phyloP scores from a whole-genome alignment of 1,140 invertebrate genomes.

The Galleria mellonella region DNA sequence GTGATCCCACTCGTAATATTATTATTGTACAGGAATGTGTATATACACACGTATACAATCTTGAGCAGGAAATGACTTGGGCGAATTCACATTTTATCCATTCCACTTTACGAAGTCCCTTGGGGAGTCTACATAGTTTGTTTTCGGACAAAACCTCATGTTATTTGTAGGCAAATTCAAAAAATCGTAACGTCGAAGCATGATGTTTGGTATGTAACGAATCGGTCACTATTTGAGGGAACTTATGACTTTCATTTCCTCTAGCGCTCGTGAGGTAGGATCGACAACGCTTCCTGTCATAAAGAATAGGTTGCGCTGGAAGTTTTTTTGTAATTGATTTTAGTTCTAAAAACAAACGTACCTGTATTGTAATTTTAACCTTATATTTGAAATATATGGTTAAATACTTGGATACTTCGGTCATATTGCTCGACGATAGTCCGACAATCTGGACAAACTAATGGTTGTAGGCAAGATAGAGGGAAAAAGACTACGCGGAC shows the following conservation, averaged over 20 bases:
- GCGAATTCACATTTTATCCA: slow-evolving; percentile 35
- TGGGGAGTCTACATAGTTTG: slow-evolving; percentile 22
- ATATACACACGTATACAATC: slow-evolving; percentile 9
- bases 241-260: slow-evolving; percentile 60
- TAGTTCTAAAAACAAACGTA: not conserved
- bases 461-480: too few relatives aligned
- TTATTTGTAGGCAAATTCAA: slow-evolving; percentile 61
- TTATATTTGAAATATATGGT: too few relatives aligned
- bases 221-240: slow-evolving; percentile 20
- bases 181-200: slow-evolving; percentile 39
- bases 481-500: too few relatives aligned
- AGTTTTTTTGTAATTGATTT: slow-evolving; percentile 3
- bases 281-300: slow-evolving; percentile 3
- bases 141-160: slow-evolving; percentile 19
- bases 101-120: slow-evolving; percentile 27
- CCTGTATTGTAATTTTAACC: too few relatives aligned
- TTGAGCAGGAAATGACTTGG: slow-evolving; percentile 38
- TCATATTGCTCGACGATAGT: too few relatives aligned
- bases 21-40: too few relatives aligned
- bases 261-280: not conserved
- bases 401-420: too few relatives aligned
- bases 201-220: slow-evolving; percentile 39
- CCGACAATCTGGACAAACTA: too few relatives aligned
- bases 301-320: slow-evolving; percentile 1
- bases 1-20: too few relatives aligned